Percentiles rank a stretch among this genome's conserved stretches.
phyloP scores from a whole-genome alignment of 2,113 vertebrate species.

The Tyrannus savana region DNA sequence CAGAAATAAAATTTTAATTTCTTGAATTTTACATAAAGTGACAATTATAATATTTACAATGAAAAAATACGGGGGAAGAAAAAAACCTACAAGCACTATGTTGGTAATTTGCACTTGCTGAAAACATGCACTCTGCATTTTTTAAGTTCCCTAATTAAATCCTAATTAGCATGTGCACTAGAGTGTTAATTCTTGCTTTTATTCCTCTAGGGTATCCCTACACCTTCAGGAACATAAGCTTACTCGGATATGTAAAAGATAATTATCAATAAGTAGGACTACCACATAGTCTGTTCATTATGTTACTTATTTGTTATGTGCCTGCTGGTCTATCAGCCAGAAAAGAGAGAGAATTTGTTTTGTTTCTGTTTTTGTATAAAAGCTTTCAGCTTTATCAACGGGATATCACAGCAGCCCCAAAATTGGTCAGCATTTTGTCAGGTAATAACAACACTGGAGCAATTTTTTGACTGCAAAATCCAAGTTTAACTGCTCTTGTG shows the following conservation, averaged over 20 bases:
- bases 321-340: background rate
- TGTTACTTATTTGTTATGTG: slow-evolving; percentile 10
- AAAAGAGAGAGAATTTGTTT: background rate
- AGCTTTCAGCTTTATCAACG: background rate
- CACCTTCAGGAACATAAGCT: slow-evolving; percentile 71
- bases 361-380: background rate
- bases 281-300: background rate
- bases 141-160: slow-evolving; percentile 80
- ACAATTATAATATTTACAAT: slow-evolving; percentile 74
- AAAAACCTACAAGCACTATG: slow-evolving; percentile 60
- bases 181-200: slow-evolving; percentile 78
- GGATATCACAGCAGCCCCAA: background rate
- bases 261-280: slow-evolving; percentile 72
- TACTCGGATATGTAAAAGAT: slow-evolving; percentile 72
- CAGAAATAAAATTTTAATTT: slow-evolving; percentile 59
- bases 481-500: background rate
- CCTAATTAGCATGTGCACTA: slow-evolving; percentile 77
- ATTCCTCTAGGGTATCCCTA: slow-evolving; percentile 71
- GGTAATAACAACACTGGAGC: background rate
- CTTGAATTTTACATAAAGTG: slow-evolving; percentile 65
- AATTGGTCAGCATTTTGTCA: background rate
- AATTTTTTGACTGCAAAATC: background rate
- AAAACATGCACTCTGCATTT: slow-evolving; percentile 74
- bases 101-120: slow-evolving; percentile 70
- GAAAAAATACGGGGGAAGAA: slow-evolving; percentile 35